These are phyloP conservation scores for Sycobia sp. DNA, from an alignment of 1,140 invertebrate genomes.

Conservation along the genomic window DNA sequence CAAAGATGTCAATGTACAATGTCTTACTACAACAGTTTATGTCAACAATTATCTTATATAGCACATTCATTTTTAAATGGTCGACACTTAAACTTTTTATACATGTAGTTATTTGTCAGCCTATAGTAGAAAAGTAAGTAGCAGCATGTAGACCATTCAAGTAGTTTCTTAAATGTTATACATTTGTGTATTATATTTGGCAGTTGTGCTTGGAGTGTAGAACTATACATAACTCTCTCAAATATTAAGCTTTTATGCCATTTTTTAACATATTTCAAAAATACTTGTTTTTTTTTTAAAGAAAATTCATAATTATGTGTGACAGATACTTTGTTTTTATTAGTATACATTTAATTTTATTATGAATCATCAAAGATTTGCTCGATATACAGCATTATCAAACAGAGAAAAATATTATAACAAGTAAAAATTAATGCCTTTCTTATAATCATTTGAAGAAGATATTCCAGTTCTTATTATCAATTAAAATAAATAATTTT, in stretches of 20 bases:
- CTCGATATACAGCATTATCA: no score
- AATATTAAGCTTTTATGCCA: no score
- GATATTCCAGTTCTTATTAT: neutral
- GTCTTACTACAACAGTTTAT: slow-evolving; percentile 8
- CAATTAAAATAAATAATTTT: neutral
- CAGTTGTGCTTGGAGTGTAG: no score
- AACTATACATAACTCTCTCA: no score
- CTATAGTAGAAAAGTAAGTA: slow-evolving; percentile 19
- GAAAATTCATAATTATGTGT: neutral
- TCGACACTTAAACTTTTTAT: slow-evolving; percentile 21
- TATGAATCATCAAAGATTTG: no score
- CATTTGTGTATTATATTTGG: neutral
- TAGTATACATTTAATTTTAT: no score
- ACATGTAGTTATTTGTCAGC: slow-evolving; percentile 21
- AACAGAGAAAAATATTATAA: no score
- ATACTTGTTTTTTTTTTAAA: neutral
- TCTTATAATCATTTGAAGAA: neutral
- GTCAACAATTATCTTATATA: slow-evolving; percentile 26
- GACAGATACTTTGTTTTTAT: no score
- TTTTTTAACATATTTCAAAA: neutral
- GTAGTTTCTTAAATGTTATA: neutral
- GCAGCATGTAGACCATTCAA: neutral
- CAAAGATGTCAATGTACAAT: slow-evolving; percentile 17
- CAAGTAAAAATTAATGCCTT: no score
- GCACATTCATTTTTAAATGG: slow-evolving; percentile 12